Percentiles rank a stretch among this genome's conserved stretches.
phyloP scores from a whole-genome alignment of 2,113 vertebrate species.

The Calyptommatus sinebrachiatus region DNA sequence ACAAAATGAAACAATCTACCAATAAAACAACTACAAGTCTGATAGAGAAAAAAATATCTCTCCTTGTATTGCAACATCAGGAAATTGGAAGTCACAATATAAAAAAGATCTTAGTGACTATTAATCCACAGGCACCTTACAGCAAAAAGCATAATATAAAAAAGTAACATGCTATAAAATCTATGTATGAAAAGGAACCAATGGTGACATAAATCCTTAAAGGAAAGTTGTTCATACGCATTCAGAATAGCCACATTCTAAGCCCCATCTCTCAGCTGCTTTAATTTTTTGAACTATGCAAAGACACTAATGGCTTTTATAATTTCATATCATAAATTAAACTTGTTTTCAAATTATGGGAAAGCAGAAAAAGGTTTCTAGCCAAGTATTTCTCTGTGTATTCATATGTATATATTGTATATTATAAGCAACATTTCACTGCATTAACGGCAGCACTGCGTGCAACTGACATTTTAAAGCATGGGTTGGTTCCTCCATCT shows the following conservation, averaged over 20 bases:
- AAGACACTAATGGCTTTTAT: constrained; percentile 38
- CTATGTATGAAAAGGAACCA: constrained; percentile 7
- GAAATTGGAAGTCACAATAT: neutral
- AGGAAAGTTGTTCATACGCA: constrained; percentile 31
- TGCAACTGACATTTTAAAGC: neutral
- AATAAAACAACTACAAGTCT: neutral
- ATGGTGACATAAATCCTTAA: constrained; percentile 24
- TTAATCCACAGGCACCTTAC: constrained; percentile 26
- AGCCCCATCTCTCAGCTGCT: constrained; percentile 33
- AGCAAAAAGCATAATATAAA: neutral
- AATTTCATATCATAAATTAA: constrained; percentile 29
- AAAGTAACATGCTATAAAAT: constrained; percentile 29
- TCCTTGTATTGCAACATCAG: constrained; percentile 9
- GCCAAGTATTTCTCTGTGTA: neutral
- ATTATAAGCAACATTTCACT: neutral
- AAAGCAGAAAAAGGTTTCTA: neutral
- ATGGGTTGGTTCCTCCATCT: neutral
- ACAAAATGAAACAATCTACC: neutral
- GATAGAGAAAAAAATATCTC: constrained; percentile 2
- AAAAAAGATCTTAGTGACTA: neutral
- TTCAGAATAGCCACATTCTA: constrained; percentile 10
- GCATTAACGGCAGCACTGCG: neutral
- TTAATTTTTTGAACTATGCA: constrained; percentile 34
- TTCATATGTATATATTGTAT: neutral
- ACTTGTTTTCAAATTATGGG: neutral